Percentiles rank a stretch among this genome's conserved stretches.
Evolutionary conservation across 1,140 invertebrate genomes (phyloP).

Genomic region (Grapholita molesta): DNA sequence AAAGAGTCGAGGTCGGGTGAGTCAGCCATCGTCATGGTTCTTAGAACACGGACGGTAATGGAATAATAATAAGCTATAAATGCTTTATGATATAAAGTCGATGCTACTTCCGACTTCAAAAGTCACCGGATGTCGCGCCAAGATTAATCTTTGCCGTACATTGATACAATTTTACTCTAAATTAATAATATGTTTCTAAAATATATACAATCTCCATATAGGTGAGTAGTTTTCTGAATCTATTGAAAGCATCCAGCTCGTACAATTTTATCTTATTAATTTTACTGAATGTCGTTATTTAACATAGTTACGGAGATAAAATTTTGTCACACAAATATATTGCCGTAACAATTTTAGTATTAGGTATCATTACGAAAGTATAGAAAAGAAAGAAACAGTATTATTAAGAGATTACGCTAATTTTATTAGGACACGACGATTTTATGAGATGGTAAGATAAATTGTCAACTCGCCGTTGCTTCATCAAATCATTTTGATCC

Average conservation of each 20-base stretch:
- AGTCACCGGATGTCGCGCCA: background rate
- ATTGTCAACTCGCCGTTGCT: background rate
- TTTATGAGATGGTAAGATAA: background rate
- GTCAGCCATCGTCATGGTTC: background rate
- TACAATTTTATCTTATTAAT: no score
- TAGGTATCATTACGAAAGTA: no score
- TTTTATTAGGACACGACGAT: background rate
- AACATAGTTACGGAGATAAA: no score
- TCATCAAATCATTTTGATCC: background rate
- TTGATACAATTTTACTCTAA: no score
- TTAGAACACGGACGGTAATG: background rate
- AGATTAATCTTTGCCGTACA: no score
- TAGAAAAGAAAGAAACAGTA: no score
- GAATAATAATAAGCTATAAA: background rate
- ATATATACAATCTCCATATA: no score
- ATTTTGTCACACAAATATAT: background rate
- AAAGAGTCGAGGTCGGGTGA: background rate
- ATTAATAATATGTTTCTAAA: no score
- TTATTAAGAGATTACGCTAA: no score
- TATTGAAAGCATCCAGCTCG: no score
- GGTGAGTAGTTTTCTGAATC: no score
- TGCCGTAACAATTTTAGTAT: background rate
- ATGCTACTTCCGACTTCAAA: background rate
- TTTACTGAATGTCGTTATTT: no score
- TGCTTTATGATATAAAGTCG: background rate